Base-by-base conservation (phyloP, 2,113 vertebrate species). In the Artemisiospiza belli region DNA sequence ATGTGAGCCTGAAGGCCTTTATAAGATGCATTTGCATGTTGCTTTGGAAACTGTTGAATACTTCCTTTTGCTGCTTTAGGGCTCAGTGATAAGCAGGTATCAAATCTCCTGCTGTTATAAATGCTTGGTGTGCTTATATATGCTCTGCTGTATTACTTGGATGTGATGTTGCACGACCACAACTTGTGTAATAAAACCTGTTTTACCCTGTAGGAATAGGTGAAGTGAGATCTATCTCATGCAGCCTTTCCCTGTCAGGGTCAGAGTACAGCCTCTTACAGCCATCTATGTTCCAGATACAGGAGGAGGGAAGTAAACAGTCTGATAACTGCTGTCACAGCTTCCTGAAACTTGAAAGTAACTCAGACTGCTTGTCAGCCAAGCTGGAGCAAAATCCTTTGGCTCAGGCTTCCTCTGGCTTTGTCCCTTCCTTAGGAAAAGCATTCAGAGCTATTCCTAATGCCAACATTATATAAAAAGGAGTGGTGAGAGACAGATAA, bases 321-420 rank as follows among this genome's bases (percentile, higher is more conserved):
- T 76, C 87, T 91, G 93, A 83, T 70, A 89, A 90, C 44, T 0
- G 0, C 66, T 62, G 49, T 79, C 49, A 1, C 54, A 43, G 61
- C 78, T 95, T 97, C 94, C 95, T 96, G 93, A 81, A 90, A 91
- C 90, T 91, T 91, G 49, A 94, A 93, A 95, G 87, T 76, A 89
- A 82, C 72, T 83, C 62, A 51, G 47, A 35, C 17, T 95, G 17
- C 63, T 76, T 73, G 33, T 68, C 92, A 47, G 58, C 37, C 52
- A 80, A 92, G 57, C 37, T 11, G 22, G 15, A 87, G 41, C 15
- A 83, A 89, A 93, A 79, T 41, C 27, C 57, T 89, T 87, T 62
- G 39, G 61, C 74, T 89, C 30, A 22, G 27, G 62, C 61, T 95
- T 92, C 94, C 83, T 83, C 54, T 2, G 4, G 44, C 33, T 95